phyloP scores from a whole-genome alignment of 2,888 invertebrate genomes.

The Halictus ligatus region DNA sequence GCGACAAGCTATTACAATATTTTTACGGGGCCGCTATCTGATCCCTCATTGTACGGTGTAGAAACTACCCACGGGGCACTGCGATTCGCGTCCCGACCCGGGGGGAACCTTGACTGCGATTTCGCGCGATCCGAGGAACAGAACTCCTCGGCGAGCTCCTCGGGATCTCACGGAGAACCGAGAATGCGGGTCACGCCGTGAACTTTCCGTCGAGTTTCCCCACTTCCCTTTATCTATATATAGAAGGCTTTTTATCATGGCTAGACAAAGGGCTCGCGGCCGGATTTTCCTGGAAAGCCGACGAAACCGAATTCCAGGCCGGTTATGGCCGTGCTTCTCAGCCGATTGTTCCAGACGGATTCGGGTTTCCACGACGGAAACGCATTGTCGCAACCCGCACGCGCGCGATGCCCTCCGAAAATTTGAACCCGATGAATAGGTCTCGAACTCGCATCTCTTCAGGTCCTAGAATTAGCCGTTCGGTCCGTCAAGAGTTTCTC shows the following conservation, averaged over 20 bases:
- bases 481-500: not conserved
- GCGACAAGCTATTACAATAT: conserved; percentile 55
- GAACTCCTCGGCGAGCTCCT: not conserved
- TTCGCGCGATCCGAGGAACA: conserved; percentile 48
- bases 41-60: conserved; percentile 56
- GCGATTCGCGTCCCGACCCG: conserved; percentile 16
- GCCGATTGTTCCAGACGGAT: not conserved
- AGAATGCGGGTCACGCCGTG: conserved; percentile 24
- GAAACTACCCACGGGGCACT: conserved; percentile 44
- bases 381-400: not conserved
- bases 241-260: not conserved
- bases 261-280: conserved; percentile 23
- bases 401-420: not conserved
- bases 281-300: conserved; percentile 24
- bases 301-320: not conserved
- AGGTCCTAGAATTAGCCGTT: not conserved
- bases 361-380: conserved; percentile 14
- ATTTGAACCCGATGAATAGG: not conserved
- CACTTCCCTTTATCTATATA: not conserved
- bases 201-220: conserved; percentile 36
- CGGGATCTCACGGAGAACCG: conserved; percentile 16
- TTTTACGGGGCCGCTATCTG: conserved; percentile 56
- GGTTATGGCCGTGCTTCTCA: not conserved
- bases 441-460: not conserved
- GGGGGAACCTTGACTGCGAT: conserved; percentile 60